Percentiles rank a stretch among this genome's conserved stretches.
Conservation (phyloP, 2,797 vertebrate species). For the Scomberomorus guttatus region DNA sequence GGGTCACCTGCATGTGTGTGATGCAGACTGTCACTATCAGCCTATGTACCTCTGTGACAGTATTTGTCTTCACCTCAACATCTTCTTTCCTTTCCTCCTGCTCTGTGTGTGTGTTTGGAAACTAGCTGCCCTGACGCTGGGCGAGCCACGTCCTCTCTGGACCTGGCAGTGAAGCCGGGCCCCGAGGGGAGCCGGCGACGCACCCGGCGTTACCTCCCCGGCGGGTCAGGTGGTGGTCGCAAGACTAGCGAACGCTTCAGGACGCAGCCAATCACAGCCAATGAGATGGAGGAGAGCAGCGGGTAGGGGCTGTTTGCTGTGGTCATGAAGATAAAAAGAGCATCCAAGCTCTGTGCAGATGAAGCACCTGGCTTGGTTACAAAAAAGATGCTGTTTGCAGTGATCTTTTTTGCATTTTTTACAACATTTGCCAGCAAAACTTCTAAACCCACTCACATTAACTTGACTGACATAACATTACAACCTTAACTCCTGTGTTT, state of each 20-base stretch:
- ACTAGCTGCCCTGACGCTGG: constrained; percentile 66
- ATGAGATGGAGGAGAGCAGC: constrained; percentile 84
- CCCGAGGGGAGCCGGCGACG: constrained; percentile 76
- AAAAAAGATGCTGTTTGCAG: constrained; percentile 38
- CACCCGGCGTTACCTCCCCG: constrained; percentile 79
- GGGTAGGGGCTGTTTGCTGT: constrained; percentile 74
- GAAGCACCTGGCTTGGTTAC: constrained; percentile 11
- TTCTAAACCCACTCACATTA: neutral
- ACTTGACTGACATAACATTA: neutral
- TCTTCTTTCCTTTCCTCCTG: constrained; percentile 30
- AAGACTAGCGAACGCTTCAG: constrained; percentile 85
- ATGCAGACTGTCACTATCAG: constrained; percentile 37
- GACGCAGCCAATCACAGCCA: constrained; percentile 88
- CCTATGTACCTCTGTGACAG: constrained; percentile 17
- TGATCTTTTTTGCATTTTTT: constrained; percentile 14
- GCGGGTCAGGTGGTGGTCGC: constrained; percentile 63
- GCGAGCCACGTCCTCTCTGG: constrained; percentile 68
- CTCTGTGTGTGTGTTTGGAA: constrained; percentile 37
- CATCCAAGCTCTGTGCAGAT: neutral
- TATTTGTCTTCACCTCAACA: constrained; percentile 16
- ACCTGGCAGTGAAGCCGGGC: constrained; percentile 74
- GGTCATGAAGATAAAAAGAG: neutral
- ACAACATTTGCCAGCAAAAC: neutral
- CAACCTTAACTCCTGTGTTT: neutral
- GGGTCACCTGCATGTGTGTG: constrained; percentile 74